These are phyloP conservation scores for Heliocidaris erythrogramma DNA, from an alignment of 35 echinoderm and acorn worm genomes.

Conservation along the genomic window DNA sequence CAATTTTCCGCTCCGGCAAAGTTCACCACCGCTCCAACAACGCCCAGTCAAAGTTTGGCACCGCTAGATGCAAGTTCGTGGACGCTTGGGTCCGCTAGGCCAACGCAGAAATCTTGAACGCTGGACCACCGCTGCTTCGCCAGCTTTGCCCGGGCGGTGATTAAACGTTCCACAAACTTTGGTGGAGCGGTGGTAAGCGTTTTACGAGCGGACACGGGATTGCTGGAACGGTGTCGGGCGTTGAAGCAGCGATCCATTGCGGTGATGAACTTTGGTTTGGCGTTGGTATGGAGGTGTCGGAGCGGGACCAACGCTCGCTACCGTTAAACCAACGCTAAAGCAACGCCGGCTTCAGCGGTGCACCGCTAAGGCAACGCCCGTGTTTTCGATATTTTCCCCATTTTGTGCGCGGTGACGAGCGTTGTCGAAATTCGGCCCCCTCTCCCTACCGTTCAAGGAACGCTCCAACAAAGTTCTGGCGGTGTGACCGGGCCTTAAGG, in stretches of 20 bases:
- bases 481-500: constrained; percentile 24
- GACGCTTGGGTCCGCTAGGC: constrained; percentile 37
- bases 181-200: constrained; percentile 41
- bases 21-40: constrained; percentile 30
- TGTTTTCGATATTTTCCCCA: constrained; percentile 7
- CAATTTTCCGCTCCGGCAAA: constrained; percentile 42
- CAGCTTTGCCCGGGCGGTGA: constrained; percentile 33
- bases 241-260: constrained; percentile 38
- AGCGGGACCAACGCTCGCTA: constrained; percentile 37
- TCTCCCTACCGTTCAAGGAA: constrained; percentile 27
- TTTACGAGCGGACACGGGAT: constrained; percentile 36
- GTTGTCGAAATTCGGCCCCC: constrained; percentile 39
- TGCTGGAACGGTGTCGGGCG: constrained; percentile 7
- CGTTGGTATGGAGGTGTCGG: constrained; percentile 39
- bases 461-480: constrained; percentile 31
- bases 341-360: constrained; percentile 38
- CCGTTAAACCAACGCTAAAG: constrained; percentile 37
- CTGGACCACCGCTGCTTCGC: constrained; percentile 38
- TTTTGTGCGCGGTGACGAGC: constrained; percentile 41
- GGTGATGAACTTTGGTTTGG: constrained; percentile 35
- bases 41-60: constrained; percentile 39
- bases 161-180: constrained; percentile 35
- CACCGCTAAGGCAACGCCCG: constrained; percentile 37
- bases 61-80: constrained; percentile 32
- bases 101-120: constrained; percentile 40